Conservation (phyloP, 2,113 vertebrate species). For the Ptychochromis oligacanthus region DNA sequence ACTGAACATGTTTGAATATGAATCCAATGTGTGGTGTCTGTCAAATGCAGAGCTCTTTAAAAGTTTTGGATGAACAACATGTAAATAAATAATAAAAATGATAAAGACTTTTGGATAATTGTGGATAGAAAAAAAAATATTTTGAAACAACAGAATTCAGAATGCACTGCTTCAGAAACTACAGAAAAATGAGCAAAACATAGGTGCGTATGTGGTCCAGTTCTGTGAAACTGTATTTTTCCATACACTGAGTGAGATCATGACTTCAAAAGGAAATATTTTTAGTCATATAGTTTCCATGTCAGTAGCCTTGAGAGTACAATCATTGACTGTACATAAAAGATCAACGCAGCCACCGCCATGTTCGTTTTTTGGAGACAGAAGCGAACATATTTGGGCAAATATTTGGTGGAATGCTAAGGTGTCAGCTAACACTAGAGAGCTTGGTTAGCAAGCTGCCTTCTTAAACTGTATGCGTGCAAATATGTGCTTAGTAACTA, state of each 20-base stretch:
- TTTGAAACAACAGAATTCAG: not conserved
- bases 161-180: not conserved
- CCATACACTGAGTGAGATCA: not conserved
- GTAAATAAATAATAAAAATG: accelerated
- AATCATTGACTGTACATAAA: not conserved
- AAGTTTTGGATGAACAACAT: not conserved
- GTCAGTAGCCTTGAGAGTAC: not conserved
- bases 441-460: not conserved
- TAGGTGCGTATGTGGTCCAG: accelerated
- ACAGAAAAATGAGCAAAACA: not conserved
- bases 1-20: not conserved
- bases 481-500: too few relatives aligned
- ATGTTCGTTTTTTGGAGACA: not conserved
- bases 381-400: not conserved
- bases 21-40: accelerated
- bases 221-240: not conserved
- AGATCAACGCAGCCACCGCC: not conserved
- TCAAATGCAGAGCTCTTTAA: not conserved
- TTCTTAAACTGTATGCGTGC: not conserved
- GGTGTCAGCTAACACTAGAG: too few relatives aligned
- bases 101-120: not conserved
- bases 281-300: not conserved
- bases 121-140: not conserved
- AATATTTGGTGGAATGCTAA: too few relatives aligned
- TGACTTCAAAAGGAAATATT: not conserved